Conservation (phyloP, 2,113 vertebrate species). For the Epinephelus fuscoguttatus region DNA sequence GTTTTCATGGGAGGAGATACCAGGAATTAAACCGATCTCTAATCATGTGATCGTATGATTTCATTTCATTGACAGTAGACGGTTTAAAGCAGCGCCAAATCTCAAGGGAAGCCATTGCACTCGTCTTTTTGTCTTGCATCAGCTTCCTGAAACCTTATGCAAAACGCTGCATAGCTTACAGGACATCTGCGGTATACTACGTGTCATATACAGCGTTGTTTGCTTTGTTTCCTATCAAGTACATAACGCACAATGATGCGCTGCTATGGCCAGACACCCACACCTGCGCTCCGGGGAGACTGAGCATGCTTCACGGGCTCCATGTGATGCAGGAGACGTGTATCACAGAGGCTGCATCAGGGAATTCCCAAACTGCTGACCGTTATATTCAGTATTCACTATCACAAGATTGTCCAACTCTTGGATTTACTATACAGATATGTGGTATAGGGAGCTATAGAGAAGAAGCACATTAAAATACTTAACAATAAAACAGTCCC, state of each 20-base stretch:
- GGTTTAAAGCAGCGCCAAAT: too few species aligned
- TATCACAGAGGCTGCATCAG: neutral
- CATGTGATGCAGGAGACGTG: neutral
- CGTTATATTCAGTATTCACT: neutral
- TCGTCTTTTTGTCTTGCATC: neutral
- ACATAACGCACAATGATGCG: neutral
- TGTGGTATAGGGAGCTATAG: neutral
- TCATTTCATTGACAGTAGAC: neutral
- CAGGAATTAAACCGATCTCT: neutral
- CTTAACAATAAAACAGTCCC: too few species aligned
- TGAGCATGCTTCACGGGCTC: neutral
- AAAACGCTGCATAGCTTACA: neutral
- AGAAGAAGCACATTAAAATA: neutral
- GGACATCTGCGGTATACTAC: neutral
- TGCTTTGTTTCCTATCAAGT: slow-evolving; percentile 3
- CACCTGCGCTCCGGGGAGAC: neutral
- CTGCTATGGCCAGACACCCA: neutral
- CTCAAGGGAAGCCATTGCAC: neutral
- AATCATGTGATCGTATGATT: neutral
- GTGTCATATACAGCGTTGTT: neutral
- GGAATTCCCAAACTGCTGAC: neutral
- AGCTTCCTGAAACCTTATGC: neutral
- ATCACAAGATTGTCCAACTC: neutral
- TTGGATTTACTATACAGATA: neutral
- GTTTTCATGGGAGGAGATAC: neutral